Conservation (phyloP, 2,797 vertebrate genomes). For the Hypotaenidia okinawae region DNA sequence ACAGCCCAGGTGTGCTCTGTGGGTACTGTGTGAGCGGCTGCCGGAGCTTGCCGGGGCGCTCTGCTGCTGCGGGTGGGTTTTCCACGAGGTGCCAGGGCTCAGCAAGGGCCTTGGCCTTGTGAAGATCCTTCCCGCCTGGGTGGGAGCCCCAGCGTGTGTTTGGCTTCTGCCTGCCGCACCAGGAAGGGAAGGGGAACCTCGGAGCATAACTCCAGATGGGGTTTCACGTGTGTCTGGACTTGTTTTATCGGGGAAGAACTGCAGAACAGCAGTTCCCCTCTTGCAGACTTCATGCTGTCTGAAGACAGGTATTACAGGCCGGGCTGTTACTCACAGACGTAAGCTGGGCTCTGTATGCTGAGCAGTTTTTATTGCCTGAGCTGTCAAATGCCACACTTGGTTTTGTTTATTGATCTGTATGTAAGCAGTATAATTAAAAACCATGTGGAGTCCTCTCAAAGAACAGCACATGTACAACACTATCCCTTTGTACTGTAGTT, state of each 20-base stretch:
- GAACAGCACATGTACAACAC: constrained; percentile 54
- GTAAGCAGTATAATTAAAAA: constrained; percentile 30
- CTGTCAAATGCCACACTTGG: background rate
- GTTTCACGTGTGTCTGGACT: background rate
- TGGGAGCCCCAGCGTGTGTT: background rate
- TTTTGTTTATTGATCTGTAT: constrained; percentile 14
- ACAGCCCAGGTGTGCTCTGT: background rate
- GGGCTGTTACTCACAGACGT: background rate
- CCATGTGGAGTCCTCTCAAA: constrained; percentile 18
- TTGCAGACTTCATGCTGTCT: background rate
- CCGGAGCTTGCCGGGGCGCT: background rate
- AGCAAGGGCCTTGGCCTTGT: background rate
- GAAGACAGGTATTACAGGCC: background rate
- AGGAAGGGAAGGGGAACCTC: background rate
- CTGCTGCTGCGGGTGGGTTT: background rate
- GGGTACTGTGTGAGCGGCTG: background rate
- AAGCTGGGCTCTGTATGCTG: background rate
- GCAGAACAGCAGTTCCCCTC: background rate
- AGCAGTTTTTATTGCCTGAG: background rate
- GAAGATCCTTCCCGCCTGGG: background rate
- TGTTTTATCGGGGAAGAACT: background rate
- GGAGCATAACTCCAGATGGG: background rate
- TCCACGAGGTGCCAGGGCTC: background rate
- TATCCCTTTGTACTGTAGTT: constrained; percentile 70
- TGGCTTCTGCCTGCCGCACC: background rate